Evolutionary conservation across 64 coral and sea anemone genomes (phyloP), one percentile per base, ranked within the genome.

Genomic region (Catalaphyllia jardinei): DNA sequence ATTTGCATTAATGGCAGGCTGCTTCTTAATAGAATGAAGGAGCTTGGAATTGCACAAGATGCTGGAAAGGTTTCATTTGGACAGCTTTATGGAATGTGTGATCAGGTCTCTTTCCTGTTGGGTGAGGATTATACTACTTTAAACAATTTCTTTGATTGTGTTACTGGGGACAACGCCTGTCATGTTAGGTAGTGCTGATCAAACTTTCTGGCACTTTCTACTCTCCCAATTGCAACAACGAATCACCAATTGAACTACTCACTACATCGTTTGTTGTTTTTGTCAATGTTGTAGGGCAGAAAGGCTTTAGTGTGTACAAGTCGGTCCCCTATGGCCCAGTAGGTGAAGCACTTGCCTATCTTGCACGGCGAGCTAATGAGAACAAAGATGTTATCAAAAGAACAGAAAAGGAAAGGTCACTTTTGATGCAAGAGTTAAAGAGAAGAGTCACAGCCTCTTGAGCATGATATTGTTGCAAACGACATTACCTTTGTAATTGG

Each of bases 41-140:
- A 91, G 55, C 81, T 84, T 28, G 71, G 80, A 13, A 91, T 91
- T 85, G 27, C 29, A 50, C 39, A 74, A 63, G 60, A 46, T 29
- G 24, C 39, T 14, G 75, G 80, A 57, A 74, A 76, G 62, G 93
- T 98, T 42, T 90, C 87, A 33, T 98, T 98, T 93, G 96, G 87
- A 71, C 96, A 98, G 62, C 76, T 95, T 18, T 98, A 98, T 88
- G 96, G 96, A 73, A 98, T 98, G 96, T 93, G 93, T 91, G 96
- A 98, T 60, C 96, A 98, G 78, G 84, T 95, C 38, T 95, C 93
- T 6, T 98, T 86, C 82, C 12, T 72, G 10, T 77, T 98, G 72
- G 96, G 96, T 98, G 89, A 60, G 31, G 69, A 16, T 30, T 18
- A 72, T 31, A 31, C 31, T 54, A n/a, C 49, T 80, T 52, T 60